Conservation (phyloP, 2,797 vertebrate species). For the Falco concolor region DNA sequence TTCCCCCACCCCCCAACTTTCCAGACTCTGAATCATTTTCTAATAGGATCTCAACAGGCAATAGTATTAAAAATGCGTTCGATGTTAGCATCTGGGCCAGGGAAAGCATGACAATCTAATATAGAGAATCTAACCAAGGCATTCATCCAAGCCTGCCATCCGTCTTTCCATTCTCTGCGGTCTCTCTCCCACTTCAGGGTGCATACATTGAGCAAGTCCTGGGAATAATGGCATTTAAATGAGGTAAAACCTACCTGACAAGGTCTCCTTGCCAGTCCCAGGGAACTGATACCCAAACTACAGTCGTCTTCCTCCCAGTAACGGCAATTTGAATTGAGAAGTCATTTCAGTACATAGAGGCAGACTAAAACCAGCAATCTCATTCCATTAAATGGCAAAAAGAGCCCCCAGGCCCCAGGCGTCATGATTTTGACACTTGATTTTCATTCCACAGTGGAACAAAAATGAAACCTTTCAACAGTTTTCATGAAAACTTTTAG, state of each 20-base stretch:
- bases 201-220: constrained; percentile 28
- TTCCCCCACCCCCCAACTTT: not conserved
- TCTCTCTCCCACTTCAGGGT: constrained; percentile 9
- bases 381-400: not conserved
- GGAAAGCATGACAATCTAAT: constrained; percentile 18
- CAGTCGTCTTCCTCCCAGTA: not conserved
- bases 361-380: not conserved
- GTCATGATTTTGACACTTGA: not conserved
- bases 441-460: not conserved
- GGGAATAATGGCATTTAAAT: constrained; percentile 51
- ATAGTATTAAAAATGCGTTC: constrained; percentile 44
- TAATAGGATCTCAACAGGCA: constrained; percentile 30
- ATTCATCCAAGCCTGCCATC: constrained; percentile 26
- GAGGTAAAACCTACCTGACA: constrained; percentile 17
- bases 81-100: constrained; percentile 31
- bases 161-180: constrained; percentile 44
- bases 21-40: constrained; percentile 53
- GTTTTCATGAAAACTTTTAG: not conserved
- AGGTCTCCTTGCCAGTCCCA: not conserved
- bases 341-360: not conserved
- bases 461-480: constrained; percentile 10
- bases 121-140: constrained; percentile 10
- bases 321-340: not conserved
- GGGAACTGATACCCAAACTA: not conserved
- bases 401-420: not conserved